Conservation (phyloP, 2,888 invertebrate genomes). For the Eupithecia subfuscata region DNA sequence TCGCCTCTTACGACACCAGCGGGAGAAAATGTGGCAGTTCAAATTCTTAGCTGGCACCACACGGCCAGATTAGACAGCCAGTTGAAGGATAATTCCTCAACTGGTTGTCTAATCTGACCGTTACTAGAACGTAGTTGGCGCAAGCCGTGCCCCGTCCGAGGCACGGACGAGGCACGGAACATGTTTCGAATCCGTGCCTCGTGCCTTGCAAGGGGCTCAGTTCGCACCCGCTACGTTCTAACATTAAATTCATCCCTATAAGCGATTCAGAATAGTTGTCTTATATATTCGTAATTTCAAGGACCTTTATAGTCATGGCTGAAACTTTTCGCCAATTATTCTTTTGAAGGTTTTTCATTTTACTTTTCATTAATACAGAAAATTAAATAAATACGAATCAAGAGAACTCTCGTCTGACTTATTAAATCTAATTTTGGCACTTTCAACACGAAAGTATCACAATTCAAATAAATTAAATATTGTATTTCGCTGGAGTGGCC, state of each 20-base stretch:
- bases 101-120: too few species aligned
- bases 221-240: too few species aligned
- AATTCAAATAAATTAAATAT: constrained; percentile 9
- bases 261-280: neutral
- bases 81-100: neutral
- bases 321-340: neutral
- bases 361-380: neutral
- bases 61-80: neutral
- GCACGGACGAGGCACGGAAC: too few species aligned
- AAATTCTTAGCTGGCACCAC: neutral
- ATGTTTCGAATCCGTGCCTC: too few species aligned
- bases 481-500: neutral
- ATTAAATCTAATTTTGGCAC: constrained; percentile 5
- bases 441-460: neutral
- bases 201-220: too few species aligned
- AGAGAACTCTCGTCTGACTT: constrained; percentile 5
- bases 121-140: too few species aligned
- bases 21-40: neutral
- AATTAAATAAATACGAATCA: constrained; percentile 3
- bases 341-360: neutral
- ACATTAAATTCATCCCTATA: too few species aligned
- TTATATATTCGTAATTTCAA: neutral
- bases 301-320: neutral
- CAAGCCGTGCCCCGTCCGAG: too few species aligned
- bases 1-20: neutral